These are phyloP conservation scores for Metacarcinus magister DNA, from an alignment of 2,888 invertebrate species.

Conservation along the genomic window DNA sequence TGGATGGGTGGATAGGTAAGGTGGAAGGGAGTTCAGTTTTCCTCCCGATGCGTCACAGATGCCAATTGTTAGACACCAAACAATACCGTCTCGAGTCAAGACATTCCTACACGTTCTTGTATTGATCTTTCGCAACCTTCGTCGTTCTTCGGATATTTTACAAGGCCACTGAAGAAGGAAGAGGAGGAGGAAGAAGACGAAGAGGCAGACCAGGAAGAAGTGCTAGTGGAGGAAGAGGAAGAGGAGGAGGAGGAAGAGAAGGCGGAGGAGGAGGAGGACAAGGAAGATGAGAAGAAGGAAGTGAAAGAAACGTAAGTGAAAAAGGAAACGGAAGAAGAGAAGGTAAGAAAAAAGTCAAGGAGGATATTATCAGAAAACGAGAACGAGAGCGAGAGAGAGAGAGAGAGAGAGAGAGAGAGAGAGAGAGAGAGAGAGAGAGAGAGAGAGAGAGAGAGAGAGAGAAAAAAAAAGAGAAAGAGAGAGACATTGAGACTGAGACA, in stretches of 20 bases:
- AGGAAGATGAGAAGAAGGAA: background rate
- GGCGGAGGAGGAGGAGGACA: background rate
- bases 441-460: background rate
- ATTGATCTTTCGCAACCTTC: background rate
- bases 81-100: conserved; percentile 26
- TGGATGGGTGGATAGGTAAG: no score
- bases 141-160: background rate
- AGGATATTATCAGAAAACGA: background rate
- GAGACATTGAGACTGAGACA: background rate
- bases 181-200: background rate
- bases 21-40: background rate
- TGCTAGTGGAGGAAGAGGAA: background rate
- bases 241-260: background rate
- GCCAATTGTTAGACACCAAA: conserved; percentile 20
- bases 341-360: background rate
- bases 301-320: no score
- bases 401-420: background rate
- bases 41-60: conserved; percentile 14
- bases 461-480: background rate
- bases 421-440: background rate
- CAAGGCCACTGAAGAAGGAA: background rate
- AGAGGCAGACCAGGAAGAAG: background rate
- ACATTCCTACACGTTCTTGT: background rate
- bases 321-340: background rate
- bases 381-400: background rate